Evolutionary conservation across 2,888 invertebrate species (phyloP), one percentile per base, ranked within the genome.

Genomic region (Eudiplozoon nipponicum): DNA sequence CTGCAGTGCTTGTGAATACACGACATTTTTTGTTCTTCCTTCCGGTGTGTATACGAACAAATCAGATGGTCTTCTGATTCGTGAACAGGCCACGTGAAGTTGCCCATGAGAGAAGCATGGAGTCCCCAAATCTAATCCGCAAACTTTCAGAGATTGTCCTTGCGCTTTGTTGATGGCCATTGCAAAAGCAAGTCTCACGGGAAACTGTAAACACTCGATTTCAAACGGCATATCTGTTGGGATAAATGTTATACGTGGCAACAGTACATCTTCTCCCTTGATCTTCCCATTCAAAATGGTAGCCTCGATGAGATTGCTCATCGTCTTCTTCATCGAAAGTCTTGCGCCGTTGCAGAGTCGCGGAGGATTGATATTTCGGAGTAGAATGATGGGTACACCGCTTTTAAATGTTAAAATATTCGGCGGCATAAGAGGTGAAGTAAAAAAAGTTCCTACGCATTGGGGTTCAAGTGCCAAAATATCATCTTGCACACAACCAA

Each of bases 321-420:
- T 36, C 36, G n/a, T n/a, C 7, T 26, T 26, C n/a, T 9, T 26
- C 7, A 47, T 4, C 21, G 33, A 38, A 36, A 50, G 45, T 11
- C 40, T 21, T 18, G 44, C 47, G 33, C 49, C 49, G 36, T 51
- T 51, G 39, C 49, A 49, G 18, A 50, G 44, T 35, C 38, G 38
- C 42, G 45, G 45, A 23, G 38, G 45, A 39, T 49, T 42, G 33
- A 47, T 36, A 44, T 51, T 51, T 39, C 41, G 31, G 17, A 51
- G 29, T 29, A 50, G 23, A 33, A 44, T 49, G 15, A 51, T 46
- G 29, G 48, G 46, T 18, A 37, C 19, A 11, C 48, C 46, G 7
- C 40, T 37, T 46, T 51, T 49, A 28, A 50, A 42, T 34, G 13
- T 26, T 7, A 26, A n/a, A 7, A 9, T n/a, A n/a, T 26, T 7